A percentile compares a stretch with the other conserved stretches of the same genome.
Conservation (phyloP, 2,888 invertebrate species). For the Chironomus riparius region DNA sequence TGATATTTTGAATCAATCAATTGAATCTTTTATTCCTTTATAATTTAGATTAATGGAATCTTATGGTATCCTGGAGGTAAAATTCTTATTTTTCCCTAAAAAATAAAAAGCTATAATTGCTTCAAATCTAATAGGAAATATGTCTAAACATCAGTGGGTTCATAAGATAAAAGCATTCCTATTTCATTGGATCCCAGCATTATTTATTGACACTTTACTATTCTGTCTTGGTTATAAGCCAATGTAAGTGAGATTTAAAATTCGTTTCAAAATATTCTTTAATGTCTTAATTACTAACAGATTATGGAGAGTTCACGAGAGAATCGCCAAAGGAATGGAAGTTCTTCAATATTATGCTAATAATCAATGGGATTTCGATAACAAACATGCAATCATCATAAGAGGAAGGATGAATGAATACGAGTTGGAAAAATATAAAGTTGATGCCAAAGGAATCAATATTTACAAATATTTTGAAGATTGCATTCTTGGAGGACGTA, state of each 20-base stretch:
- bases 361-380: conserved; percentile 84
- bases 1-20: too few species aligned
- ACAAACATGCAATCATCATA: conserved; percentile 52
- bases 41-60: conserved; percentile 52
- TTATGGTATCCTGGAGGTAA: conserved; percentile 47
- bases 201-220: conserved; percentile 69
- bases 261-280: background rate
- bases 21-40: too few species aligned
- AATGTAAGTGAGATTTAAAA: conserved; percentile 52
- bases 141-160: conserved; percentile 66
- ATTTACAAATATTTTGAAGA: conserved; percentile 72
- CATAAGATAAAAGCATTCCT: conserved; percentile 77
- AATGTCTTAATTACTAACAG: conserved; percentile 42
- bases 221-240: conserved; percentile 78
- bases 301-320: conserved; percentile 69
- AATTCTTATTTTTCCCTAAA: background rate
- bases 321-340: conserved; percentile 77
- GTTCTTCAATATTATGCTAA: conserved; percentile 88
- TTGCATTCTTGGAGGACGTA: conserved; percentile 69
- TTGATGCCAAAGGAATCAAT: conserved; percentile 59
- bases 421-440: conserved; percentile 57
- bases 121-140: conserved; percentile 50
- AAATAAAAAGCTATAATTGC: background rate
- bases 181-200: conserved; percentile 86
- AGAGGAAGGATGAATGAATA: conserved; percentile 53